Evolutionary conservation across 37 sponge, comb jelly and placozoan genomes (phyloP), one percentile per base, ranked within the genome.

Genomic region (Amphimedon queenslandica): DNA sequence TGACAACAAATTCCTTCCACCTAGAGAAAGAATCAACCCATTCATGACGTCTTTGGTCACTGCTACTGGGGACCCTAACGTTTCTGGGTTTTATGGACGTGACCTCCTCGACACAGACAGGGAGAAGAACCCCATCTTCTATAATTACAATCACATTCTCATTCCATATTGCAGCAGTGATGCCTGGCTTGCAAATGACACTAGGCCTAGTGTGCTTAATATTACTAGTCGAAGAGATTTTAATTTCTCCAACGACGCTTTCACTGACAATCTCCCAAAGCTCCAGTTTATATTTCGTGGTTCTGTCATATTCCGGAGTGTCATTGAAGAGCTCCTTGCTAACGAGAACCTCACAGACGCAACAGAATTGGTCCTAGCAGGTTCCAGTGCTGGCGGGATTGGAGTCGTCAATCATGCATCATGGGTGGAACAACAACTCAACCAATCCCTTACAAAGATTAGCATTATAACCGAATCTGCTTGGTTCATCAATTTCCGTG

Each of bases 401-500:
- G 96, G 92, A 18, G 82, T 74, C 13, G 32, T 90, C 25, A 91
- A 83, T 51, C 78, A 72, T 11, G 88, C 89, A 6, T 60, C 80
- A 40, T 88, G 89, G 83, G 57, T 81, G n/a, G 31, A 37, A 2
- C 55, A 58, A 25, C 34, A 42, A n/a, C 68, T 88, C 13, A 40
- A 27, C 10, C 0, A 42, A 65, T 38, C 37, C 58, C 29, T 73
- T 18, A 21, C 40, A 71, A 23, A 41, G 30, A 0, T 82, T 10
- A 85, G 77, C 21, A 77, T 83, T n/a, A 61, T 93, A 25, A 42
- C 64, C 1, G 96, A 95, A 57, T 95, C 96, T 0, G 47, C 88
- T 32, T 95, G 96, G 96, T 95, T 95, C 31, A 81, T 95, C 40
- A 81, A 95, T 42, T 95, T 91, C 34, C 85, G 80, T 6, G 78